These are phyloP conservation scores for Glaucopsyche alexis DNA, from an alignment of 2,888 invertebrate species.

Conservation along the genomic window DNA sequence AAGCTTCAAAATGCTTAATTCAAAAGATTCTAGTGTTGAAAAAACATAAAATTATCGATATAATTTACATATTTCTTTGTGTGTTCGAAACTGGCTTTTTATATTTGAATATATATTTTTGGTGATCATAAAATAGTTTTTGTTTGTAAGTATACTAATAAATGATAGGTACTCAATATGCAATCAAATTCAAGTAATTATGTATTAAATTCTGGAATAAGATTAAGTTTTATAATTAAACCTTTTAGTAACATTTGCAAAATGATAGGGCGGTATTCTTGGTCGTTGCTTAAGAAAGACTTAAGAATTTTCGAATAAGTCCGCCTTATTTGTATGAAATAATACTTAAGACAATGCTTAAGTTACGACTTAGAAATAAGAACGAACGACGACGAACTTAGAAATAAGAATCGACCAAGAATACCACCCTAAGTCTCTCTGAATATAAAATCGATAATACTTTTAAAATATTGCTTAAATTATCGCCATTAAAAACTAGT, in stretches of 20 bases:
- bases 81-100: neutral
- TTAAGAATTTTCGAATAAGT: too few species aligned
- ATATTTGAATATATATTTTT: neutral
- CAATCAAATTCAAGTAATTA: neutral
- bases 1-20: slow-evolving; percentile 6
- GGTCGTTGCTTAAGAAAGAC: too few species aligned
- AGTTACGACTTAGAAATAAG: too few species aligned
- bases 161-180: neutral
- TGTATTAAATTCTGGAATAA: neutral
- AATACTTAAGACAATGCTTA: too few species aligned
- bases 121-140: neutral
- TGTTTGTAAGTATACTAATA: neutral
- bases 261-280: too few species aligned
- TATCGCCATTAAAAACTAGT: neutral
- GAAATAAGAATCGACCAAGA: too few species aligned
- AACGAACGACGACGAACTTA: too few species aligned
- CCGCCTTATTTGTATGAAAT: too few species aligned
- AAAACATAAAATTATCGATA: slow-evolving; percentile 19
- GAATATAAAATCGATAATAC: neutral
- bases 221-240: neutral
- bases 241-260: neutral
- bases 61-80: slow-evolving; percentile 8
- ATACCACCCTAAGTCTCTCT: neutral
- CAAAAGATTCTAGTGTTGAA: slow-evolving; percentile 8
- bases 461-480: neutral